phyloP scores from a whole-genome alignment of 1,140 invertebrate genomes.

The Linepithema humile region DNA sequence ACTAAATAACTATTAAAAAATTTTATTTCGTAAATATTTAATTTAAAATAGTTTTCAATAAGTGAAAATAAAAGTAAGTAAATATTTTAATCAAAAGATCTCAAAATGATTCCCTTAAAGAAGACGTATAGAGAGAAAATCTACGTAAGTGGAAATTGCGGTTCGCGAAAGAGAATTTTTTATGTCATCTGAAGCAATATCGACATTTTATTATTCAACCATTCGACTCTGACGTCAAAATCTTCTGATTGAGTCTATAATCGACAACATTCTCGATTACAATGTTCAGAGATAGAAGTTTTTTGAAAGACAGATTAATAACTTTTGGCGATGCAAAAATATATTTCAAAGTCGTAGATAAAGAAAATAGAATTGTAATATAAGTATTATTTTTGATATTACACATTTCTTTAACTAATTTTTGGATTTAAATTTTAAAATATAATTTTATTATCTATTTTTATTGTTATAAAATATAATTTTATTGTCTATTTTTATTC shows the following conservation, averaged over 20 bases:
- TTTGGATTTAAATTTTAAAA: neutral
- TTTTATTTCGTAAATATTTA: neutral
- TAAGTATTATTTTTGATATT: neutral
- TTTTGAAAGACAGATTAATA: no score
- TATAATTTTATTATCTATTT: no score
- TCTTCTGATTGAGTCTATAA: neutral
- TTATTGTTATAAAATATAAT: neutral
- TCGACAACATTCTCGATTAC: slow-evolving; percentile 11
- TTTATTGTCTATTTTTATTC: neutral
- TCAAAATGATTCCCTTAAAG: slow-evolving; percentile 1
- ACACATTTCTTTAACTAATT: neutral
- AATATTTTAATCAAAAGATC: slow-evolving; percentile 23
- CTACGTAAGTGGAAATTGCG: neutral
- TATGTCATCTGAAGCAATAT: slow-evolving; percentile 1
- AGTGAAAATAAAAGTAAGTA: neutral
- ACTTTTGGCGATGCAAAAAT: neutral
- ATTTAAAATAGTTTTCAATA: neutral
- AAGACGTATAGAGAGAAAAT: neutral
- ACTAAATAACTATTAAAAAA: neutral
- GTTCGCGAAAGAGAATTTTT: slow-evolving; percentile 26
- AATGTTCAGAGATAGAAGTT: no score
- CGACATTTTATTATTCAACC: slow-evolving; percentile 25
- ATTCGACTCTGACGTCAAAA: slow-evolving; percentile 17
- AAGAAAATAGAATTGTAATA: neutral
- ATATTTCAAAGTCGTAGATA: neutral